These are phyloP conservation scores for Campaea margaritaria DNA, from an alignment of 2,888 invertebrate genomes.

Conservation along the genomic window DNA sequence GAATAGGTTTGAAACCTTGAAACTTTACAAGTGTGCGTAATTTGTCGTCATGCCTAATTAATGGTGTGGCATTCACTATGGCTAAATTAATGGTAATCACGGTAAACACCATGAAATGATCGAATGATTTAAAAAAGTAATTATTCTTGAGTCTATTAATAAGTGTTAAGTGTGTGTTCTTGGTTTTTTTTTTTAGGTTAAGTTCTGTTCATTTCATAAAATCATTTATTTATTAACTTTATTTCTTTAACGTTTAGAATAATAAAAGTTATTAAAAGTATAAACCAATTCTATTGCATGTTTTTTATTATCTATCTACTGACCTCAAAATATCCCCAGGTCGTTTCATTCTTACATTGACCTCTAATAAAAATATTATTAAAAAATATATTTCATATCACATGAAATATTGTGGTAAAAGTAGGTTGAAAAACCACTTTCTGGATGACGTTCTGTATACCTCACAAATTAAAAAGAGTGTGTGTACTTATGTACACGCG, in stretches of 20 bases:
- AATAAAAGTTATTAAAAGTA: no score
- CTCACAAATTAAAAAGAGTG: no score
- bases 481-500: no score
- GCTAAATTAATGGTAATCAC: slow-evolving; percentile 36
- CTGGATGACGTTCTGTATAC: no score
- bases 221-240: no score
- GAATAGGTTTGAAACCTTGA: slow-evolving; percentile 40
- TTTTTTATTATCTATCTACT: neutral
- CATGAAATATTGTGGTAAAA: no score
- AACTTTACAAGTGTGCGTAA: slow-evolving; percentile 34
- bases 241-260: no score
- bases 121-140: slow-evolving; percentile 3
- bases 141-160: neutral
- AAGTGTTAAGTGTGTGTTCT: neutral
- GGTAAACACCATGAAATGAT: slow-evolving; percentile 24
- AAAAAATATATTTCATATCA: slow-evolving; percentile 1
- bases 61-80: slow-evolving; percentile 32
- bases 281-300: no score
- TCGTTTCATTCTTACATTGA: neutral
- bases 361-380: slow-evolving; percentile 3
- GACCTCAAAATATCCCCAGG: neutral
- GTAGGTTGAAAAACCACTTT: no score
- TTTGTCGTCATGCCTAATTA: slow-evolving; percentile 43
- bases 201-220: no score
- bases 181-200: no score